Percentiles rank a stretch among this genome's conserved stretches.
These are phyloP conservation scores for Oscheius sp. DNA, from an alignment of 2,888 invertebrate genomes.

Conservation along the genomic window DNA sequence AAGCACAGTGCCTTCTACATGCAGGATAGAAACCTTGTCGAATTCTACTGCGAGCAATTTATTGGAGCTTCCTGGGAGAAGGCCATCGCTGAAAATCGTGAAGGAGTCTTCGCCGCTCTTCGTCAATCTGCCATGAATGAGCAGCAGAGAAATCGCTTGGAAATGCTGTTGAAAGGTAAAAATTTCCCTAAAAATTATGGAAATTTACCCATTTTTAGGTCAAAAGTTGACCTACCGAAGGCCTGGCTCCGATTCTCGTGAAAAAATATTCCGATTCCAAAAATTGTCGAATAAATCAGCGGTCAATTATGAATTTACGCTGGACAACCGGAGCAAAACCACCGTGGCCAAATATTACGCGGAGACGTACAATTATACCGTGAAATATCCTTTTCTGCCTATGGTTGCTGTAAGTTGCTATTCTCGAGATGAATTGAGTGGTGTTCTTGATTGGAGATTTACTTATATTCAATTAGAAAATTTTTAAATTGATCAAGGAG, in stretches of 20 bases:
- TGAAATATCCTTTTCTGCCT: neutral
- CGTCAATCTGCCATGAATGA: too few relatives aligned
- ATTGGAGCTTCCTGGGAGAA: neutral
- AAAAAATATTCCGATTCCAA: neutral
- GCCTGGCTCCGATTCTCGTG: neutral
- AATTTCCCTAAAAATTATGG: too few relatives aligned
- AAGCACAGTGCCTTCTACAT: neutral
- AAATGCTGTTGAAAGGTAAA: too few relatives aligned
- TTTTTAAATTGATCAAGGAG: too few relatives aligned
- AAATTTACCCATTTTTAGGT: neutral
- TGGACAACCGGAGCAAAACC: too few relatives aligned
- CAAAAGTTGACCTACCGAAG: neutral
- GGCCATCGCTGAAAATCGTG: too few relatives aligned
- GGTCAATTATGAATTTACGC: neutral
- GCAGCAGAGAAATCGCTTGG: too few relatives aligned
- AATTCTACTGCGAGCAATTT: slow-evolving; percentile 12
- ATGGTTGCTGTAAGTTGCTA: neutral
- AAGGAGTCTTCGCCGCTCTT: too few relatives aligned
- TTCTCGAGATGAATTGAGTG: too few relatives aligned
- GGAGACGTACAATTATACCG: neutral
- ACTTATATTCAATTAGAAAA: too few relatives aligned
- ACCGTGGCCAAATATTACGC: neutral
- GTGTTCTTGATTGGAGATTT: too few relatives aligned
- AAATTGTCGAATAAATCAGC: neutral
- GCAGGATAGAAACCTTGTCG: neutral